phyloP scores from a whole-genome alignment of 2,113 vertebrate genomes.

The Butastur rufipennis region DNA sequence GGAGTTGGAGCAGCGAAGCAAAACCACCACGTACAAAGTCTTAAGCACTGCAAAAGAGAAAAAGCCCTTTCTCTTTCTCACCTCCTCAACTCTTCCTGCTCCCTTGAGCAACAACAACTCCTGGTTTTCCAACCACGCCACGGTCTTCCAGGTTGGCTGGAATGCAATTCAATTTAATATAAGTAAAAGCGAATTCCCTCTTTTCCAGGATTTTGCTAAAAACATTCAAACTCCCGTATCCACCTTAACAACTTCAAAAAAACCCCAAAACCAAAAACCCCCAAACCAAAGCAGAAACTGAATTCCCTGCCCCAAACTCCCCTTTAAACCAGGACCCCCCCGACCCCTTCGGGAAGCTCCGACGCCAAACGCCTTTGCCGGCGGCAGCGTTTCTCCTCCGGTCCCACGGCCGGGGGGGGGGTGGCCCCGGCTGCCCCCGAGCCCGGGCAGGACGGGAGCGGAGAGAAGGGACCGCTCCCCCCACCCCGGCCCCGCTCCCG shows the following conservation, averaged over 20 bases:
- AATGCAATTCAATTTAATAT: background rate
- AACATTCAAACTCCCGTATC: background rate
- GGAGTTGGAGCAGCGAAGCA: background rate
- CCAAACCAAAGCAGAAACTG: too few species aligned
- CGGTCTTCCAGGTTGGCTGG: background rate
- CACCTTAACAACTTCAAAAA: background rate
- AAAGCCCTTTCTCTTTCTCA: background rate
- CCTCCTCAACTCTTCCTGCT: background rate
- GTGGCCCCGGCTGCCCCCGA: too few species aligned
- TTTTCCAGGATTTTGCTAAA: background rate
- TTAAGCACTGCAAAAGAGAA: background rate
- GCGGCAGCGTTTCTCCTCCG: background rate
- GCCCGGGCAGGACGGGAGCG: too few species aligned
- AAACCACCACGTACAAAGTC: background rate
- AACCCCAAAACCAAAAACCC: background rate
- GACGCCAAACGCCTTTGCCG: background rate
- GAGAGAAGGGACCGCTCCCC: too few species aligned
- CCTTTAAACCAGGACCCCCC: background rate
- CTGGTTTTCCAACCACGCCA: background rate
- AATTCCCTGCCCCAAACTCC: background rate
- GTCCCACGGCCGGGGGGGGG: too few species aligned
- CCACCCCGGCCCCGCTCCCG: too few species aligned
- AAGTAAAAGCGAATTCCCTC: background rate
- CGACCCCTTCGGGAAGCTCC: background rate
- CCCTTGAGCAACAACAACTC: background rate